Conservation (phyloP, 1,140 invertebrate genomes). For the Ostrea edulis region DNA sequence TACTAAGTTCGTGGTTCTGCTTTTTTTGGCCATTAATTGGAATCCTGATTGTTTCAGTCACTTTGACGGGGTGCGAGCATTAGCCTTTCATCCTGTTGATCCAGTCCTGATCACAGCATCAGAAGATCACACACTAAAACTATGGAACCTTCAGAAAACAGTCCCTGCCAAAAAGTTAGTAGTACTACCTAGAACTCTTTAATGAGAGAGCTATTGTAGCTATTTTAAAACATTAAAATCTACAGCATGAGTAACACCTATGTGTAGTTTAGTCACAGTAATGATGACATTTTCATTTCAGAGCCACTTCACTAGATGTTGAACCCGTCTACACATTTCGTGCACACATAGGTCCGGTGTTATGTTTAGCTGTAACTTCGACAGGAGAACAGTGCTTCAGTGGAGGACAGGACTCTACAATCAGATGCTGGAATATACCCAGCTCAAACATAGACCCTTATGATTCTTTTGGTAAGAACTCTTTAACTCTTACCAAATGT, state of each 20-base stretch:
- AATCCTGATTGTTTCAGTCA: slow-evolving; percentile 83
- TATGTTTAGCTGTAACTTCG: slow-evolving; percentile 94
- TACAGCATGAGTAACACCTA: background rate
- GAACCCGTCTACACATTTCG: slow-evolving; percentile 99
- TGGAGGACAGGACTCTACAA: slow-evolving; percentile 94
- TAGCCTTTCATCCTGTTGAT: slow-evolving; percentile 98
- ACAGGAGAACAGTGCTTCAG: slow-evolving; percentile 96
- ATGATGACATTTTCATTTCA: slow-evolving; percentile 67
- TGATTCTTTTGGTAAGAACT: slow-evolving; percentile 90
- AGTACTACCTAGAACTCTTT: slow-evolving; percentile 58
- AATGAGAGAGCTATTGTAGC: background rate
- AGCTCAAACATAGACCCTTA: slow-evolving; percentile 97
- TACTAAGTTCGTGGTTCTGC: too few species aligned
- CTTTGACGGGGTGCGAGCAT: slow-evolving; percentile 96
- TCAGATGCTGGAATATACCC: slow-evolving; percentile 98
- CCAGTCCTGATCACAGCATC: slow-evolving; percentile 98
- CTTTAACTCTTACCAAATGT: background rate
- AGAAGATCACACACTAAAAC: slow-evolving; percentile 98
- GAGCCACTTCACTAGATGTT: slow-evolving; percentile 95
- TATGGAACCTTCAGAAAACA: slow-evolving; percentile 99
- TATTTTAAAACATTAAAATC: background rate
- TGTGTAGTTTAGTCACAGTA: background rate
- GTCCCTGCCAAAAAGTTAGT: slow-evolving; percentile 94
- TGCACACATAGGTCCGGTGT: slow-evolving; percentile 94
- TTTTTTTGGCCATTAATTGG: background rate